Conservation (phyloP, 2,888 invertebrate species). For the Sicus ferrugineus region DNA sequence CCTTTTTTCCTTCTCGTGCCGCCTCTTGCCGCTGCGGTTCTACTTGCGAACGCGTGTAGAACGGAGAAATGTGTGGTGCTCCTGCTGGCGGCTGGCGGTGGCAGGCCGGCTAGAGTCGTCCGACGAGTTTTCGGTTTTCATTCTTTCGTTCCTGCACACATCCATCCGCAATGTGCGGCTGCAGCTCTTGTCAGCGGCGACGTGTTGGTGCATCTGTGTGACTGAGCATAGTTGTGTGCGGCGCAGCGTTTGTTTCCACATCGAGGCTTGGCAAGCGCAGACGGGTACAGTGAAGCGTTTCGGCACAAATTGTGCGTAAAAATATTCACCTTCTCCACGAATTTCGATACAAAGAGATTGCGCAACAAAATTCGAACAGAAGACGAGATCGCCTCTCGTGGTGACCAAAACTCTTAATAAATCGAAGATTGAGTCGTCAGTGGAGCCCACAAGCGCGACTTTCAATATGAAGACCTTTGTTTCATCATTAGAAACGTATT, state of each 20-base stretch:
- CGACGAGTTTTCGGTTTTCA: slow-evolving; percentile 15
- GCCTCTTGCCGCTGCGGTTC: not conserved
- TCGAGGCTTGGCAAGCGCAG: slow-evolving; percentile 15
- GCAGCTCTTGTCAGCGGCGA: not conserved
- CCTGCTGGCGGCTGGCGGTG: no score
- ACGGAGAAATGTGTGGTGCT: slow-evolving; percentile 23
- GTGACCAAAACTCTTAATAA: no score
- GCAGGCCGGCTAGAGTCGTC: no score
- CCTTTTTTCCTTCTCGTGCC: slow-evolving; percentile 8
- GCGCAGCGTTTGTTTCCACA: slow-evolving; percentile 28
- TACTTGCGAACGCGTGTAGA: slow-evolving; percentile 1
- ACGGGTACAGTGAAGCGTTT: not conserved
- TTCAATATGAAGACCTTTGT: no score
- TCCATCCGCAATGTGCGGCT: not conserved
- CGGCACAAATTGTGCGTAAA: no score
- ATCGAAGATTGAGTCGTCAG: no score
- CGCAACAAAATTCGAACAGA: no score
- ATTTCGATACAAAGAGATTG: no score
- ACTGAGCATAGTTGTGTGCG: slow-evolving; percentile 21
- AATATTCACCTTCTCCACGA: no score
- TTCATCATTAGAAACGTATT: no score
- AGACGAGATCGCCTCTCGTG: no score
- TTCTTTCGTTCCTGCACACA: not conserved
- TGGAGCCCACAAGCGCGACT: no score
- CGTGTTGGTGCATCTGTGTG: not conserved